Conservation (phyloP, 1,140 invertebrate genomes). For the Pristionchus pacificus region DNA sequence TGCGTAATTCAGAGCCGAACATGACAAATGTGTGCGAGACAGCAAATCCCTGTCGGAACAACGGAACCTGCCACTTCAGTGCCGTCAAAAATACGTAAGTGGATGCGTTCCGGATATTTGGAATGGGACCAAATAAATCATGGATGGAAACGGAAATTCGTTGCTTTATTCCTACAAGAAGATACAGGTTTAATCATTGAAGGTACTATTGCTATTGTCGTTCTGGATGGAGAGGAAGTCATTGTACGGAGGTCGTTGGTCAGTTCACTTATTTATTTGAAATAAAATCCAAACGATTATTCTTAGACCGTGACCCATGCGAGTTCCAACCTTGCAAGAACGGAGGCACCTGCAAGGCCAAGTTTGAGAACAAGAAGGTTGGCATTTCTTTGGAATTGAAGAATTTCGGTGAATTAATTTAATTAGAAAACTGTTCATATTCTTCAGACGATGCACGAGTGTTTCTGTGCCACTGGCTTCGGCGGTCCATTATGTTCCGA, state of each 20-base stretch:
- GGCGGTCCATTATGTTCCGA: conserved; percentile 35
- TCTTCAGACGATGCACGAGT: conserved; percentile 15
- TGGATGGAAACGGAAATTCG: not conserved
- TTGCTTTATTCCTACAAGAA: not conserved
- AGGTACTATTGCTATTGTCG: conserved; percentile 33
- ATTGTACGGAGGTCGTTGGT: conserved; percentile 33
- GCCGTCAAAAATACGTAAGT: too few species aligned
- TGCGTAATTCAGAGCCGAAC: conserved; percentile 25
- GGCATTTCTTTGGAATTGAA: conserved; percentile 2
- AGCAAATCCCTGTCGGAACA: conserved; percentile 35
- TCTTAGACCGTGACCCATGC: conserved; percentile 38
- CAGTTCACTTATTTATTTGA: not conserved
- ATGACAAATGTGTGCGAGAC: conserved; percentile 14
- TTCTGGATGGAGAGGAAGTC: conserved; percentile 32
- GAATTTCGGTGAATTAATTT: not conserved
- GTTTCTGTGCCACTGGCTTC: conserved; percentile 34
- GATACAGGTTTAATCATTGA: not conserved
- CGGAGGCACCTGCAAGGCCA: conserved; percentile 35
- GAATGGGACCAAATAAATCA: conserved; percentile 27
- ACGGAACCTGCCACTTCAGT: conserved; percentile 36
- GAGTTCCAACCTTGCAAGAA: conserved; percentile 28
- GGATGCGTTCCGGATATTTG: too few species aligned
- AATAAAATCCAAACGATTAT: not conserved
- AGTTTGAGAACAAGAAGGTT: conserved; percentile 30
- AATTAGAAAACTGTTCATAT: not conserved